Evolutionary conservation across 2,113 vertebrate genomes (phyloP).

Genomic region (Siniperca chuatsi): DNA sequence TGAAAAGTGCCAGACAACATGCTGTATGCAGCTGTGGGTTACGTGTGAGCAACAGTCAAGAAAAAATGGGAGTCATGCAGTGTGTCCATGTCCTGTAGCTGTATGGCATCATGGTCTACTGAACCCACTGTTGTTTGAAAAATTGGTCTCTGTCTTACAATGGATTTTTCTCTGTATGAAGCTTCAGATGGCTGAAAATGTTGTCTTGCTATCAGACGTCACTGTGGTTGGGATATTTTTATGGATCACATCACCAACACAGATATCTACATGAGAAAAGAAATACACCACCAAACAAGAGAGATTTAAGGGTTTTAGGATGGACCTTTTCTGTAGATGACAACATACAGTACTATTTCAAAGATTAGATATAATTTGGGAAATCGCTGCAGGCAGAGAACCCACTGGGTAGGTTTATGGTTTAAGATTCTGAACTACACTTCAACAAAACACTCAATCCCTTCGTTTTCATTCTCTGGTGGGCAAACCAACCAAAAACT

Average conservation of each 20-base stretch:
- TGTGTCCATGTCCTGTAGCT: not conserved
- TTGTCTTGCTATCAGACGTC: not conserved
- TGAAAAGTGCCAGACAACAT: slow-evolving; percentile 23
- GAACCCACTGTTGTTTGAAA: slow-evolving; percentile 41
- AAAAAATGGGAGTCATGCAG: slow-evolving; percentile 16
- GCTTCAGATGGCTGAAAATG: slow-evolving; percentile 35
- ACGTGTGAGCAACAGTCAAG: slow-evolving; percentile 23
- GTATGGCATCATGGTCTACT: slow-evolving; percentile 31
- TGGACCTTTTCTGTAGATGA: not conserved
- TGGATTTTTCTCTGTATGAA: slow-evolving; percentile 31
- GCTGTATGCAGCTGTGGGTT: slow-evolving; percentile 29
- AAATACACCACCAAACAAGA: not conserved
- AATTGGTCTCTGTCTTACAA: slow-evolving; percentile 31
- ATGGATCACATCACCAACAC: slow-evolving; percentile 1
- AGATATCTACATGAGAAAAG: slow-evolving; percentile 8
- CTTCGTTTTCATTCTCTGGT: not conserved
- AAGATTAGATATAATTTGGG: slow-evolving; percentile 25
- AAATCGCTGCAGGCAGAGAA: not conserved
- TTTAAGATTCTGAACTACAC: slow-evolving; percentile 25
- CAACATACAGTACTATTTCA: slow-evolving; percentile 22
- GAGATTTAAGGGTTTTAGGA: not conserved
- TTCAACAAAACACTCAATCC: not conserved
- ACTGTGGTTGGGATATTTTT: slow-evolving; percentile 3
- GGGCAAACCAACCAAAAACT: not conserved
- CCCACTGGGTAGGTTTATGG: not conserved